phyloP scores from a whole-genome alignment of 2,113 vertebrate genomes.

The Mus pahari region DNA sequence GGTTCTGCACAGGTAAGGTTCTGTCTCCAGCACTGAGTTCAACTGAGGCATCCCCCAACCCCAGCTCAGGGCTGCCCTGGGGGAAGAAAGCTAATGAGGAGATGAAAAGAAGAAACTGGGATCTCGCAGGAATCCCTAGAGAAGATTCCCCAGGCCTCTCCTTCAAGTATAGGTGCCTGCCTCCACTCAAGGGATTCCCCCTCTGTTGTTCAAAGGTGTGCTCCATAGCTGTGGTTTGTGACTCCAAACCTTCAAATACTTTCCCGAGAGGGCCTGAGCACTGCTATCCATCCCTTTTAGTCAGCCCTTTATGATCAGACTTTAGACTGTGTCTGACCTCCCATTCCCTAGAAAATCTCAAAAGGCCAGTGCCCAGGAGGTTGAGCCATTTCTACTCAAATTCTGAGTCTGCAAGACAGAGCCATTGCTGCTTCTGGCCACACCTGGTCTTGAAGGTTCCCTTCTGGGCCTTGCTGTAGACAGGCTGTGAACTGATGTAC shows the following conservation, averaged over 20 bases:
- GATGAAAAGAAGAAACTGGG: not conserved
- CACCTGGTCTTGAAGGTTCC: not conserved
- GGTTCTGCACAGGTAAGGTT: slow-evolving; percentile 70
- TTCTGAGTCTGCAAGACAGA: not conserved
- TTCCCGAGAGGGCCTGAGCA: not conserved
- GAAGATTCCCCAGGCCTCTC: not conserved
- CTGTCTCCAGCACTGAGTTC: not conserved
- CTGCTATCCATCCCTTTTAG: not conserved
- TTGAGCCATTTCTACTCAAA: not conserved
- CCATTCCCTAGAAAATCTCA: not conserved
- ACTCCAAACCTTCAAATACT: not conserved
- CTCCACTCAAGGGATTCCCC: not conserved
- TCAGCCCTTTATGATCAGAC: not conserved
- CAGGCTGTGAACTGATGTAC: not conserved
- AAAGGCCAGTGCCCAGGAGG: not conserved
- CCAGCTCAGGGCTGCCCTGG: not conserved
- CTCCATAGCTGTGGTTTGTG: not conserved
- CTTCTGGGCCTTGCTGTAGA: not conserved
- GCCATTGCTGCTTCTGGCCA: not conserved
- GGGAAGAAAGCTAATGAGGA: not conserved
- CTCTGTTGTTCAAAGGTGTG: not conserved
- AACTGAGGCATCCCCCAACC: too few relatives aligned
- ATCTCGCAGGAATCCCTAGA: not conserved
- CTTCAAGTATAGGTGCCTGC: not conserved
- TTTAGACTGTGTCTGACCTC: not conserved